phyloP scores from a whole-genome alignment of 2,888 invertebrate genomes.

The Oscheius onirici region DNA sequence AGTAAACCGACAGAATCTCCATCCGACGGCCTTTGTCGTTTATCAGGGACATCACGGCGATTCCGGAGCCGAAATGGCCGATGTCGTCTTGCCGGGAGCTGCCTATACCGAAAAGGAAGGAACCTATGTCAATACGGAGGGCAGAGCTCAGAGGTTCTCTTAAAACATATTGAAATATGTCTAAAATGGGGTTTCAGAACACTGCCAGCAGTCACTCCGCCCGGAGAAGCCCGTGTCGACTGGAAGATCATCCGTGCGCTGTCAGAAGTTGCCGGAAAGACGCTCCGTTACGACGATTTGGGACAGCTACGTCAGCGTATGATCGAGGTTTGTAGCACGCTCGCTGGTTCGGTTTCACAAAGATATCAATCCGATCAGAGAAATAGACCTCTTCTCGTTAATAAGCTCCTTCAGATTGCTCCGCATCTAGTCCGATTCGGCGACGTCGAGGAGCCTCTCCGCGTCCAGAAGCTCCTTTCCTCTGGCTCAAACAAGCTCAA shows the following conservation, averaged over 20 bases:
- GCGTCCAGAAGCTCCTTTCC: not conserved
- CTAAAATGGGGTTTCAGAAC: constrained; percentile 36
- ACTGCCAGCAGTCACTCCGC: constrained; percentile 69
- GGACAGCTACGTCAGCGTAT: constrained; percentile 85
- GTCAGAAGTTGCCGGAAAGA: constrained; percentile 82
- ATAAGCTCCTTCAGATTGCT: constrained; percentile 77
- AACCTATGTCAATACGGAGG: constrained; percentile 98
- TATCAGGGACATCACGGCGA: constrained; percentile 95
- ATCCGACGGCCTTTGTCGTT: constrained; percentile 84
- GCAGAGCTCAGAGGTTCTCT: constrained; percentile 78
- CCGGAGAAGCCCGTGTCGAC: constrained; percentile 84
- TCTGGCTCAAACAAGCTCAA: constrained; percentile 22
- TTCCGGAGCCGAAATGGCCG: constrained; percentile 88
- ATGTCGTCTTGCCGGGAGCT: constrained; percentile 89
- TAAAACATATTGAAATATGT: not conserved
- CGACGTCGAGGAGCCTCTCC: constrained; percentile 80
- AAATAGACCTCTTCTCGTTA: no score
- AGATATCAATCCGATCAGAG: no score
- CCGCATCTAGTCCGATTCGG: constrained; percentile 89
- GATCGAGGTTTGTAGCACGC: constrained; percentile 77
- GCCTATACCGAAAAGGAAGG: constrained; percentile 98
- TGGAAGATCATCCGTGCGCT: constrained; percentile 98
- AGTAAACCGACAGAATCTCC: constrained; percentile 82
- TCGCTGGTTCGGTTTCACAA: no score
- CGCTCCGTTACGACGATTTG: constrained; percentile 87